Conservation (phyloP, 2,888 invertebrate genomes). For the Troides helena region DNA sequence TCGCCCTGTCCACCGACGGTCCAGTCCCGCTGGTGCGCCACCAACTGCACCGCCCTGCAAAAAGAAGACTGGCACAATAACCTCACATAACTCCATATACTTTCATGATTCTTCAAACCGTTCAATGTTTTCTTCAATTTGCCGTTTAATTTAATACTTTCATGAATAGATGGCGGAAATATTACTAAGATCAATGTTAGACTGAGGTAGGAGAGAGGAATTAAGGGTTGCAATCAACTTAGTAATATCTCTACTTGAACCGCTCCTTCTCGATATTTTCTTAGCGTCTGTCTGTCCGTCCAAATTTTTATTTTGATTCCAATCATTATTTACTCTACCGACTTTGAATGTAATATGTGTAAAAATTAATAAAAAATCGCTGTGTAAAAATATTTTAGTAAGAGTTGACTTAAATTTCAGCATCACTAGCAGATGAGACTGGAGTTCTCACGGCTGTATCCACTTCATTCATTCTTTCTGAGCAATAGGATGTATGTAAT, state of each 20-base stretch:
- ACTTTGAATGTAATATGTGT: conserved; percentile 59
- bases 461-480: conserved; percentile 51
- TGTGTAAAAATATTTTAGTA: conserved; percentile 71
- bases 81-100: conserved; percentile 58
- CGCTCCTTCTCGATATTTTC: conserved; percentile 33
- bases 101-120: conserved; percentile 22
- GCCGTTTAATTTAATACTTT: conserved; percentile 5
- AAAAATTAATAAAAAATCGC: conserved; percentile 58
- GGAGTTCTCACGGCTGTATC: conserved; percentile 64
- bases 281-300: conserved; percentile 75
- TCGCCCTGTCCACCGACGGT: conserved; percentile 90
- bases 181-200: conserved; percentile 14
- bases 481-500: not conserved
- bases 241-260: conserved; percentile 31
- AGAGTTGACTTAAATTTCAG: conserved; percentile 63
- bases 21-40: conserved; percentile 94
- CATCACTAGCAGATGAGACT: conserved; percentile 46
- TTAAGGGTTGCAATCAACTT: conserved; percentile 15
- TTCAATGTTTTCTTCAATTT: conserved; percentile 18
- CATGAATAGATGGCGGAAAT: conserved; percentile 7
- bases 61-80: conserved; percentile 67
- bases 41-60: conserved; percentile 66
- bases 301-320: conserved; percentile 51
- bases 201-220: conserved; percentile 2
- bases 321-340: conserved; percentile 36